Conservation (phyloP, 92 coral and sea anemone genomes). For the Anthopleura xanthogrammica region DNA sequence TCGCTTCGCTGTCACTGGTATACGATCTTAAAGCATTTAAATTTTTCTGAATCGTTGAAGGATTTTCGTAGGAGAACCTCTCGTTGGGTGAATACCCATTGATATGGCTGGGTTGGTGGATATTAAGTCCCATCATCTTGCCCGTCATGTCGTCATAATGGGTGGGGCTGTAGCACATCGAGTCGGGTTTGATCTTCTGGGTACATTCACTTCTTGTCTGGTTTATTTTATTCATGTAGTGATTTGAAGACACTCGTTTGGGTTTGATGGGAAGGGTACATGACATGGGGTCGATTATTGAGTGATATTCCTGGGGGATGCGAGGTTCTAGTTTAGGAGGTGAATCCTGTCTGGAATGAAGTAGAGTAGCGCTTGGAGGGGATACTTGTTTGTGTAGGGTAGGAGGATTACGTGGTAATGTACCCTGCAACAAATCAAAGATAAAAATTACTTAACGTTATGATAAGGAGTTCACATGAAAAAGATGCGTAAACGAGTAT, state of each 20-base stretch:
- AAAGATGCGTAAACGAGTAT: background rate
- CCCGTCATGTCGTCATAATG: constrained; percentile 75
- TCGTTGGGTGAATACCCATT: background rate
- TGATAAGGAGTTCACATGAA: background rate
- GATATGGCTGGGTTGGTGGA: constrained; percentile 2
- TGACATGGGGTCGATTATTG: constrained; percentile 3
- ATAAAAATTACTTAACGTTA: background rate
- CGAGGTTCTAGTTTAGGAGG: constrained; percentile 26
- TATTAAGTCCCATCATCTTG: constrained; percentile 35
- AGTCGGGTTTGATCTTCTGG: constrained; percentile 91
- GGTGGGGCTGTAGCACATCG: constrained; percentile 83
- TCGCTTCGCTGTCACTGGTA: constrained; percentile 30
- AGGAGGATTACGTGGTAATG: constrained; percentile 56
- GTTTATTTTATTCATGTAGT: constrained; percentile 47
- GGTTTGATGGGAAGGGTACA: constrained; percentile 60
- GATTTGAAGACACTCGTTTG: constrained; percentile 46
- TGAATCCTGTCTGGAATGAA: constrained; percentile 20
- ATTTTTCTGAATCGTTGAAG: background rate
- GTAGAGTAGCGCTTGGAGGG: background rate
- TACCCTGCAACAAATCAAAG: constrained; percentile 31
- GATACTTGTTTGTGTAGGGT: constrained; percentile 16
- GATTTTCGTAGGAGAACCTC: background rate
- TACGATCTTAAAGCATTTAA: background rate
- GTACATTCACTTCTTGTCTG: constrained; percentile 48
- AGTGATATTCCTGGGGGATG: constrained; percentile 9